phyloP scores from a whole-genome alignment of 2,888 invertebrate species.

The Apodemia zela region DNA sequence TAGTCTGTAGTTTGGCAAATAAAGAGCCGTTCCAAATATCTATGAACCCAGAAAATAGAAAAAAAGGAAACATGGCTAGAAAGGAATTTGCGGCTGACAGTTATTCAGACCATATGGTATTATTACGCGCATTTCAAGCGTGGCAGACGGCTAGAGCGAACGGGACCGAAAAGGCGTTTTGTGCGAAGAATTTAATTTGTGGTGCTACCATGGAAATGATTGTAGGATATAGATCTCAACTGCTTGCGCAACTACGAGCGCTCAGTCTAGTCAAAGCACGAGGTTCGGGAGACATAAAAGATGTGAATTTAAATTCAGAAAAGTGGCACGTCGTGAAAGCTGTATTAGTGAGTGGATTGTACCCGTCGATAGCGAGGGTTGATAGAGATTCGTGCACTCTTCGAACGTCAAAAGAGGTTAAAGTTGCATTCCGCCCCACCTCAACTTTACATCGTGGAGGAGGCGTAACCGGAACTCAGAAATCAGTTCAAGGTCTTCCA shows the following conservation, averaged over 20 bases:
- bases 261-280: conserved; percentile 85
- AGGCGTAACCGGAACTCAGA: conserved; percentile 53
- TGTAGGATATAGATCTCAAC: conserved; percentile 89
- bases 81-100: conserved; percentile 87
- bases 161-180: conserved; percentile 85
- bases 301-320: conserved; percentile 90
- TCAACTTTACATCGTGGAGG: conserved; percentile 83
- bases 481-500: conserved; percentile 73
- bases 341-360: conserved; percentile 92
- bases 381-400: conserved; percentile 82
- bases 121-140: conserved; percentile 89
- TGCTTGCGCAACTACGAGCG: conserved; percentile 89
- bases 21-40: conserved; percentile 91
- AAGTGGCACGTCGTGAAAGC: conserved; percentile 96
- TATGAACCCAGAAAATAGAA: conserved; percentile 83
- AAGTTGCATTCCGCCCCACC: conserved; percentile 78
- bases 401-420: conserved; percentile 82
- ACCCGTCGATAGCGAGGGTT: conserved; percentile 91
- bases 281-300: conserved; percentile 84
- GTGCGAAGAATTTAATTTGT: conserved; percentile 88
- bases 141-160: conserved; percentile 82
- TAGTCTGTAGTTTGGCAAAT: conserved; percentile 90
- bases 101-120: conserved; percentile 94
- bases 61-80: conserved; percentile 81
- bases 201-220: conserved; percentile 94